Conservation (phyloP, 2,888 invertebrate genomes). For the Eutolmus rufibarbis region DNA sequence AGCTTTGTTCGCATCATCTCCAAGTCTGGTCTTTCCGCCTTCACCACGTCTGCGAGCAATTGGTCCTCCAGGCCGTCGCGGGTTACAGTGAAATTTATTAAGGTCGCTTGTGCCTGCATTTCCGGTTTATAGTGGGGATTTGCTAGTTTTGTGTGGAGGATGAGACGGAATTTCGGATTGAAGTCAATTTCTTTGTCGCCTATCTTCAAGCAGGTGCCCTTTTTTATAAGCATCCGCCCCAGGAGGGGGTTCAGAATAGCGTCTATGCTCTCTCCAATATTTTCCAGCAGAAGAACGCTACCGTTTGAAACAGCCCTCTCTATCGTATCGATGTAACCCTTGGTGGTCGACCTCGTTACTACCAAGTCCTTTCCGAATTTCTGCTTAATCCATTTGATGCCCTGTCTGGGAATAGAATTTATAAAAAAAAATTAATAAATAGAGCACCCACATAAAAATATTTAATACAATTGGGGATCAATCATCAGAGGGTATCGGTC, state of each 20-base stretch:
- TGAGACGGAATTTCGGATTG: constrained; percentile 79
- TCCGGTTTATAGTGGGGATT: constrained; percentile 97
- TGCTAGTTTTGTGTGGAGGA: constrained; percentile 91
- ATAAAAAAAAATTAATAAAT: neutral
- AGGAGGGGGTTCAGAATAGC: constrained; percentile 90
- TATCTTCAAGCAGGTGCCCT: constrained; percentile 81
- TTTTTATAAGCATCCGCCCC: constrained; percentile 86
- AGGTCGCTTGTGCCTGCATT: constrained; percentile 94
- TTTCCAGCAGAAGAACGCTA: constrained; percentile 81
- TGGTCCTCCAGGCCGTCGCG: constrained; percentile 94
- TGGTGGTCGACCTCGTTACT: constrained; percentile 79
- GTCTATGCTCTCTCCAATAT: constrained; percentile 87
- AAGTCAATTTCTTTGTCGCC: constrained; percentile 94
- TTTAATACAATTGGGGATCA: constrained; percentile 80
- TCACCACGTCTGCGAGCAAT: constrained; percentile 90
- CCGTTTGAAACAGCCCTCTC: constrained; percentile 80
- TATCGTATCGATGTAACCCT: constrained; percentile 83
- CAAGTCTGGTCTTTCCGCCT: constrained; percentile 89
- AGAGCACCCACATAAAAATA: neutral
- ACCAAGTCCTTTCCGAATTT: constrained; percentile 77
- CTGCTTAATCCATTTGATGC: constrained; percentile 94
- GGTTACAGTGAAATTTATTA: constrained; percentile 95
- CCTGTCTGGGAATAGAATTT: constrained; percentile 67
- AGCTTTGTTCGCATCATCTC: constrained; percentile 82
- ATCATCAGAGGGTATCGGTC: constrained; percentile 95